Base-by-base conservation (phyloP, 2,888 invertebrate species). In the Pyrgus malvae region DNA sequence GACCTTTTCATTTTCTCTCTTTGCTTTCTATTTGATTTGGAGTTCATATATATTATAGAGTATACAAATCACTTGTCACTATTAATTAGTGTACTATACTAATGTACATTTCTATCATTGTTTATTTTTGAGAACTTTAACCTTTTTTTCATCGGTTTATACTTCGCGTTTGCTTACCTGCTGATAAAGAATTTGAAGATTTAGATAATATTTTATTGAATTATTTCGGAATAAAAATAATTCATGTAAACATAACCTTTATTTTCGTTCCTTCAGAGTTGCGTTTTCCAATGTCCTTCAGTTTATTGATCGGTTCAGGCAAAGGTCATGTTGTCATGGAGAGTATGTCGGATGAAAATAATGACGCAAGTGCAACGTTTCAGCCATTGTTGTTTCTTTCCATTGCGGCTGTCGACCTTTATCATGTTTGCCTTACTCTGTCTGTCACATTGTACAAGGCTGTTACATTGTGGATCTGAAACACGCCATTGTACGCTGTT, bases 281-380 rank as follows among this genome's bases (percentile, higher is more conserved):
- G 35, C 45, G 29, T 45, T 25, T 16, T 44, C 21, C n/a, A 7
- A 33, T 53, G 51, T 38, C 46, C 46, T 54, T 54, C 38, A 23
- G 31, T 8, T 1, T 54, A 54, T 54, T 54, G 53, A 54, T 54
- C 46, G 46, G 53, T 54, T 54, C 53, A 54, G 21, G 25, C 53
- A 33, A 16, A 54, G 46, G 46, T 46, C 46, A 25, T 14, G 35
- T 46, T 54, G 46, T 38, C 45, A 54, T 54, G 38, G 53, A 38
- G 38, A 29, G 40, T 46, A 33, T 31, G 40, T 14, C 33, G 53
- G 46, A 54, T 54, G 45, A 38, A 29, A 49, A 40, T 54, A 54
- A 54, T 54, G 53, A 46, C 53, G 46, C 53, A 54, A 54, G 53
- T 54, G 53, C 53, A 54, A 40, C 40, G 53, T 40, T 46, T 45